These are phyloP conservation scores for Tiliacea citrago DNA, from an alignment of 2,888 invertebrate genomes.

Conservation along the genomic window DNA sequence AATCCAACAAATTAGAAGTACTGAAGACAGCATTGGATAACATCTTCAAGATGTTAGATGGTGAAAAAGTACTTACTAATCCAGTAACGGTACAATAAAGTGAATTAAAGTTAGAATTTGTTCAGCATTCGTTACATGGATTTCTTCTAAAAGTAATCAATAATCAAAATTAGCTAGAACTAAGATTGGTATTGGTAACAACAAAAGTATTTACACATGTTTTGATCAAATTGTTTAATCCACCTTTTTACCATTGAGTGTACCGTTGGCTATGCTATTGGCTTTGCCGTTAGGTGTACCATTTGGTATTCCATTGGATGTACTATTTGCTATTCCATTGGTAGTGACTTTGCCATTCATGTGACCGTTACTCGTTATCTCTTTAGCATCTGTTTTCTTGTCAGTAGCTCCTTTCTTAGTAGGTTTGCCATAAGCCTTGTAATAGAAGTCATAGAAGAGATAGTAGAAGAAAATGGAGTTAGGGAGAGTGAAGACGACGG, in stretches of 20 bases:
- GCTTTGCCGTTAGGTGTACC: conserved; percentile 40
- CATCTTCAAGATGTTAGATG: conserved; percentile 43
- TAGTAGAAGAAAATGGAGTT: conserved; percentile 98
- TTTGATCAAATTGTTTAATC: conserved; percentile 54
- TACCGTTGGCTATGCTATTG: conserved; percentile 62
- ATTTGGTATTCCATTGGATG: conserved; percentile 40
- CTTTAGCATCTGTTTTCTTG: conserved; percentile 67
- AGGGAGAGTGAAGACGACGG: conserved; percentile 95
- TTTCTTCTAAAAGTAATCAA: conserved; percentile 52
- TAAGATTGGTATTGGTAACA: conserved; percentile 65
- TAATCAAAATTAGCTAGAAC: conserved; percentile 66
- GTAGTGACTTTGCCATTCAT: conserved; percentile 64
- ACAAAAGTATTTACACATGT: conserved; percentile 65
- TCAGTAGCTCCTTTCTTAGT: conserved; percentile 62
- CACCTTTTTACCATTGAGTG: conserved; percentile 62
- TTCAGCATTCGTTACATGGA: conserved; percentile 39
- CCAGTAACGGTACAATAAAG: conserved; percentile 37
- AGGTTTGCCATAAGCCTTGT: conserved; percentile 92
- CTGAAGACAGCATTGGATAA: conserved; percentile 31
- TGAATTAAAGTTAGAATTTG: conserved; percentile 40
- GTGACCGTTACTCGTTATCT: conserved; percentile 69
- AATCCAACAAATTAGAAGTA: conserved; percentile 51
- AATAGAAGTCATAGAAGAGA: conserved; percentile 97
- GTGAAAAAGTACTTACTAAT: conserved; percentile 45
- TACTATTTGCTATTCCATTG: conserved; percentile 62